Conservation (phyloP, 1,140 invertebrate genomes). For the Drosophila neocordata region DNA sequence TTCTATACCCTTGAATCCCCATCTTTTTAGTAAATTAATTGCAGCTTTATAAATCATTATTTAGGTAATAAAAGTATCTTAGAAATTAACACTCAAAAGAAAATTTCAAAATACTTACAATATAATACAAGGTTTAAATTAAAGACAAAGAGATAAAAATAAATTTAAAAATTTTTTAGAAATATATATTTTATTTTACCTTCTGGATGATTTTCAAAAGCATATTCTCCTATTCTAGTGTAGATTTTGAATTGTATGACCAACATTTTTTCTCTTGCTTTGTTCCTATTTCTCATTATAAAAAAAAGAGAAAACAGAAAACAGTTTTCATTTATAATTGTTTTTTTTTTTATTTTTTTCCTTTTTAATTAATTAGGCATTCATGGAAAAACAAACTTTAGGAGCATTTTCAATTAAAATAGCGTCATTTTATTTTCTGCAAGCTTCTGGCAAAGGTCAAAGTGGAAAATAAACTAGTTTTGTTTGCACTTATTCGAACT, state of each 20-base stretch:
- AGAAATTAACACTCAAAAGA: no score
- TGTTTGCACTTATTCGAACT: background rate
- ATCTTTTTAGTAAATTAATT: no score
- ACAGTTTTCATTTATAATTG: background rate
- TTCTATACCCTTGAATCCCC: background rate
- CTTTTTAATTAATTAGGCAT: conserved; percentile 45
- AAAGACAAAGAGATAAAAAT: no score
- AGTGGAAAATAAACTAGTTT: background rate
- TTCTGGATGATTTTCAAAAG: no score
- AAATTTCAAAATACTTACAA: no score
- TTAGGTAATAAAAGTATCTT: no score
- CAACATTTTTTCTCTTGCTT: background rate
- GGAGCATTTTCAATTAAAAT: conserved; percentile 24
- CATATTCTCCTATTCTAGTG: background rate
- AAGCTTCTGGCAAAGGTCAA: background rate
- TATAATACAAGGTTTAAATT: no score
- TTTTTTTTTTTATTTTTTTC: conserved; percentile 7
- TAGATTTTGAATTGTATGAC: background rate
- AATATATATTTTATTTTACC: no score
- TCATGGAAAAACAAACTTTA: conserved; percentile 10
- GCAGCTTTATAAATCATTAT: no score
- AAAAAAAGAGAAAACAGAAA: background rate
- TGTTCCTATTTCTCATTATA: background rate
- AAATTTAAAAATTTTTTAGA: no score
- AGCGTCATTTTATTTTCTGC: conserved; percentile 6